phyloP scores from a whole-genome alignment of 2,113 vertebrate genomes.

The Pitta sordida region DNA sequence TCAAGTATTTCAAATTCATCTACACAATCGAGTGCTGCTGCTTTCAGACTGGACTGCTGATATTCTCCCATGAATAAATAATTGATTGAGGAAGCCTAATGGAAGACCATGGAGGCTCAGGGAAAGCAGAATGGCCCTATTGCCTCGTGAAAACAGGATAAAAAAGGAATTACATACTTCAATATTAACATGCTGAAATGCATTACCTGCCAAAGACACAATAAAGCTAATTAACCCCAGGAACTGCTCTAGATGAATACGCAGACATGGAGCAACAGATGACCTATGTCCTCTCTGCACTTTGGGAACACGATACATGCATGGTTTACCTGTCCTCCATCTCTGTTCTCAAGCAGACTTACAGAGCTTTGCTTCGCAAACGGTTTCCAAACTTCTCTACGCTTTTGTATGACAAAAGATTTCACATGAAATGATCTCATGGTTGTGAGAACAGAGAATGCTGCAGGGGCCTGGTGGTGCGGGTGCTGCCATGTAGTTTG shows the following conservation, averaged over 20 bases:
- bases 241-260: background rate
- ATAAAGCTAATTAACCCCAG: background rate
- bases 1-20: background rate
- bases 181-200: background rate
- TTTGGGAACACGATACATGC: background rate
- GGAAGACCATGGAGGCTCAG: background rate
- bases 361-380: background rate
- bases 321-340: background rate
- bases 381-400: background rate
- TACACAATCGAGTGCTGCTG: background rate
- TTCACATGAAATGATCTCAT: background rate
- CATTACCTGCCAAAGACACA: background rate
- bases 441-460: background rate
- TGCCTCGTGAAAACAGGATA: background rate
- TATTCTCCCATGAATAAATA: slow-evolving; percentile 9
- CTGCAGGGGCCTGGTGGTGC: fast-evolving
- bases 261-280: background rate
- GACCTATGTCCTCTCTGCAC: background rate
- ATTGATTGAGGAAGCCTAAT: slow-evolving; percentile 27
- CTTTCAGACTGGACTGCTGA: background rate
- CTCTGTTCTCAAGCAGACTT: background rate
- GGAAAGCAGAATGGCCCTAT: background rate
- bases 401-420: background rate
- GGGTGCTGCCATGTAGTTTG: background rate
- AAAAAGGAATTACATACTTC: background rate